Evolutionary conservation across 2,797 vertebrate genomes (phyloP), one percentile per base, ranked within the genome.

Genomic region (Brotula barbata): DNA sequence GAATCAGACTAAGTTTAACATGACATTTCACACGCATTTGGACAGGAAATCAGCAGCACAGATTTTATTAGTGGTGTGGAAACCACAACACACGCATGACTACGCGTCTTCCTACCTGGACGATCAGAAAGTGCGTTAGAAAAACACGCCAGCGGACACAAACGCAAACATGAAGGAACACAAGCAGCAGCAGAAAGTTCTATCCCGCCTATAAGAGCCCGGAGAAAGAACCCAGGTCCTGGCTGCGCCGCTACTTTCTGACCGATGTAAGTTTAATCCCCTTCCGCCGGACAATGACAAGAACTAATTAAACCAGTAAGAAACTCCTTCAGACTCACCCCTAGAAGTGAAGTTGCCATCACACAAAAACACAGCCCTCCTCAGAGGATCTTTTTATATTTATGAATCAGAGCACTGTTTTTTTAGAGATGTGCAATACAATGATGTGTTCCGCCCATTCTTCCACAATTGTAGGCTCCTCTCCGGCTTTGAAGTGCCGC

Each of bases 281-380:
- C 91, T 89, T 93, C 91, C 84, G 85, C 92, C 87, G 91, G 90
- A 94, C 93, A 95, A 95, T 95, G 92, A 95, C 94, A 94, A 79
- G 91, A 94, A 94, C 94, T 94, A 95, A 98, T 88, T 87, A 88
- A 88, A 88, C 76, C 93, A 93, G 93, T 91, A 93, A 95, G 93
- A 95, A 93, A 94, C 93, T 92, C 93, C 94, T 80, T 93, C 91
- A 93, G 90, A 99, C 97, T 99, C 97, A 99, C 97, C 97, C 97
- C 96, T 91, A 98, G 96, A 94, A 98, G 95, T 94, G 96, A 97
- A 96, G 97, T 96, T 96, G 96, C 97, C 97, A 99, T 99, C 96
- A 93, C 96, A 95, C 94, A 91, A 90, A 91, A 94, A 94, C 86
- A 87, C 85, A 93, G 94, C 94, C 96, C 96, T 97, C 96, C 95